These are phyloP conservation scores for Chelonus insularis DNA, from an alignment of 1,140 invertebrate species.

Conservation along the genomic window DNA sequence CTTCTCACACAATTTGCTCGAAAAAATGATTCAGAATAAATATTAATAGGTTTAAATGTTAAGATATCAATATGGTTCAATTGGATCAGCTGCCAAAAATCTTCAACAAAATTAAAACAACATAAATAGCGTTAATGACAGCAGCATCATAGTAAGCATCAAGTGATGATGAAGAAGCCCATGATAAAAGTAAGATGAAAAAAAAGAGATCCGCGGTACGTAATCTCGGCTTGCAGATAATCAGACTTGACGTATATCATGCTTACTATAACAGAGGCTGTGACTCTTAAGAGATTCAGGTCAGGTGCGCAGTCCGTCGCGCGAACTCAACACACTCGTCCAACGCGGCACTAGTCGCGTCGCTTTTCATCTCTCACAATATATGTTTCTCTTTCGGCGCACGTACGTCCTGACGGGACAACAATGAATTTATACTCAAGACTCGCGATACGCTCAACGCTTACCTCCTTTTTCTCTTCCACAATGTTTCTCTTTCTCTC, in stretches of 20 bases:
- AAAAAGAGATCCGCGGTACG: too few species aligned
- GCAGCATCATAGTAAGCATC: too few species aligned
- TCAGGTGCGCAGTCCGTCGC: slow-evolving; percentile 45
- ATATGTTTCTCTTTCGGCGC: slow-evolving; percentile 45
- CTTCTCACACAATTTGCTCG: too few species aligned
- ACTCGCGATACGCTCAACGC: slow-evolving; percentile 38
- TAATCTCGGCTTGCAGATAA: neutral
- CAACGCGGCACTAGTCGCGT: slow-evolving; percentile 1
- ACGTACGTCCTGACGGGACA: slow-evolving; percentile 36
- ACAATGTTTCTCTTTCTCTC: slow-evolving; percentile 31
- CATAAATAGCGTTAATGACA: too few species aligned
- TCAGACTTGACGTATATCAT: neutral
- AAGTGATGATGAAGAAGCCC: too few species aligned
- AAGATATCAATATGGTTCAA: too few species aligned
- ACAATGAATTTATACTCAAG: slow-evolving; percentile 47
- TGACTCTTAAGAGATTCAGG: slow-evolving; percentile 42
- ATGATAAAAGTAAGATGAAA: too few species aligned
- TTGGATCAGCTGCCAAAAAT: too few species aligned
- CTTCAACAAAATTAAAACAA: too few species aligned
- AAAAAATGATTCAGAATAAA: too few species aligned
- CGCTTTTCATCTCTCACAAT: slow-evolving; percentile 33
- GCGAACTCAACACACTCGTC: slow-evolving; percentile 19
- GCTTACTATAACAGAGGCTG: neutral
- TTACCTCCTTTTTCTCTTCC: neutral
- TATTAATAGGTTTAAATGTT: too few species aligned